phyloP scores from a whole-genome alignment of 2,797 vertebrate genomes.

The Poeciliopsis presidionis region DNA sequence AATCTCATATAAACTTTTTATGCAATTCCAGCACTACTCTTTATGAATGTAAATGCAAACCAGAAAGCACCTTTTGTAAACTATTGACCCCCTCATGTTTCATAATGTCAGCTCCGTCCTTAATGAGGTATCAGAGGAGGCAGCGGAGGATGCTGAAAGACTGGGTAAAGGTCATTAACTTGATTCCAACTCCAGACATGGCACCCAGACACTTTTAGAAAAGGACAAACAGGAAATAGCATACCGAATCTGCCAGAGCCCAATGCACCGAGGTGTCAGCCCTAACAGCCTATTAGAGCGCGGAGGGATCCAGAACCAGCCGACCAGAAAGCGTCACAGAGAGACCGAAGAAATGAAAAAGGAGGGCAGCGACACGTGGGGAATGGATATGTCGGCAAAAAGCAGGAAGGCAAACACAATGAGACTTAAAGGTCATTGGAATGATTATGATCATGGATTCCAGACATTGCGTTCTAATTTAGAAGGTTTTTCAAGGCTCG shows the following conservation, averaged over 20 bases:
- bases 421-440: slow-evolving; percentile 51
- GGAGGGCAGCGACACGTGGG: slow-evolving; percentile 19
- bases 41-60: background rate
- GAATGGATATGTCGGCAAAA: slow-evolving; percentile 9
- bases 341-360: slow-evolving; percentile 6
- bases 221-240: slow-evolving; percentile 39
- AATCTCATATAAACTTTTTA: background rate
- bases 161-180: slow-evolving; percentile 26
- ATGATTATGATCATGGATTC: slow-evolving; percentile 35
- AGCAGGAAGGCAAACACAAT: slow-evolving; percentile 18
- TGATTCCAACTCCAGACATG: slow-evolving; percentile 27
- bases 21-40: background rate
- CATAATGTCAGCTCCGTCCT: slow-evolving; percentile 13
- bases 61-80: background rate
- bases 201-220: slow-evolving; percentile 20
- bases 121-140: background rate
- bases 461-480: slow-evolving; percentile 47
- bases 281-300: slow-evolving; percentile 50
- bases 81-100: background rate
- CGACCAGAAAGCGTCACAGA: slow-evolving; percentile 2
- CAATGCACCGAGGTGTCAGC: slow-evolving; percentile 43
- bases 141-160: slow-evolving; percentile 3
- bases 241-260: slow-evolving; percentile 36
- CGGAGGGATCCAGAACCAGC: slow-evolving; percentile 29
- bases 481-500: slow-evolving; percentile 47